Base-by-base conservation (phyloP, 2,797 vertebrate genomes). In the Remorina albescens region DNA sequence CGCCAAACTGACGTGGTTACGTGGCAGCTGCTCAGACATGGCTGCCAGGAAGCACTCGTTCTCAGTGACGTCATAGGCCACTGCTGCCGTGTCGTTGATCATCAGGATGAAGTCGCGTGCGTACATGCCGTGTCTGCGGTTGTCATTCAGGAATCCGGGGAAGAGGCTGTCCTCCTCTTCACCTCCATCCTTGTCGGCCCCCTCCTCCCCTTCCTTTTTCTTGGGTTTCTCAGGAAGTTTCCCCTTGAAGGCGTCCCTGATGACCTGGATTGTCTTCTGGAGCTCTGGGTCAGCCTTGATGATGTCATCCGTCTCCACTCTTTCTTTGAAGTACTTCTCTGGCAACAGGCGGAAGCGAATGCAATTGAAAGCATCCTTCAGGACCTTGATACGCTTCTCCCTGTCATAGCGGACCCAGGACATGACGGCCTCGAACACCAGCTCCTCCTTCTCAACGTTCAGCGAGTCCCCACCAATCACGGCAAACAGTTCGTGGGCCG, bases 41-140 rank as follows among this genome's bases (percentile, higher is more conserved):
- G 96, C 96, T 1, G 95, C 96, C 82, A 99, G 94, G 89, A 97
- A 99, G 88, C 98, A 99, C 79, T 99, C 97, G 0, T 99, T 99
- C 86, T 98, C 97, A 0, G 8, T 88, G 55, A 98, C 96, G n/a
- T 99, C 98, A 8, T 99, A 99, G 1, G 97, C 98, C 81, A 99
- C 98, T 0, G 97, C 96, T 1, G 97, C 98, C 4, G 97, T 94
- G 86, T 99, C 98, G 15, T 97, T 99, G 88, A 99, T 93, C 93
- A 99, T 92, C 71, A 99, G 81, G 86, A 99, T 95, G 64, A 99
- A 94, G 81, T 99, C 95, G 54, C 97, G 96, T 37, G 91, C 78
- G 51, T 96, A 98, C 98, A 99, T 99, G 76, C 98, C 98, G 0
- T 97, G 92, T 69, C 98, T 94, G 51, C 94, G 96, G 89, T 86